Evolutionary conservation across 2,888 invertebrate species (phyloP).

Genomic region (Melinopterus prodromus): DNA sequence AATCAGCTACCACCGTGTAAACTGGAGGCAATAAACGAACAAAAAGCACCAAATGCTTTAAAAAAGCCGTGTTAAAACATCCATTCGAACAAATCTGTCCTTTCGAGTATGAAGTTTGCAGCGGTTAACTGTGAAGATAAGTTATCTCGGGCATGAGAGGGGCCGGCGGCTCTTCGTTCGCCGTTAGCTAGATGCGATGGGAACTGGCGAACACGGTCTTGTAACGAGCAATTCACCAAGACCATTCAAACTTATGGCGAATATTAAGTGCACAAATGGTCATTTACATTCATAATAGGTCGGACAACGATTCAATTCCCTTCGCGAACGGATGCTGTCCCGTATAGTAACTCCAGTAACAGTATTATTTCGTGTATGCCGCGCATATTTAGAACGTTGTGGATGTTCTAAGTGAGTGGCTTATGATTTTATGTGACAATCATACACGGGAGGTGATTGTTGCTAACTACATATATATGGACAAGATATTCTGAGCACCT

Average conservation of each 20-base stretch:
- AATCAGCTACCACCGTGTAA: too few relatives aligned
- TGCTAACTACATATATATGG: too few relatives aligned
- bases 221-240: conserved; percentile 8
- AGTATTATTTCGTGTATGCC: neutral
- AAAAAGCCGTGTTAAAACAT: neutral
- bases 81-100: neutral
- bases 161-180: neutral
- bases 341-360: neutral
- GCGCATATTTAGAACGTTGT: neutral
- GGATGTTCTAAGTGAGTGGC: neutral
- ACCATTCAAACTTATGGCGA: conserved; percentile 18
- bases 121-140: neutral
- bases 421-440: neutral
- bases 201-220: neutral
- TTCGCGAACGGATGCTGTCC: neutral
- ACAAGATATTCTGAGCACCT: too few relatives aligned
- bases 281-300: conserved; percentile 27
- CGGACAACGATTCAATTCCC: conserved; percentile 26
- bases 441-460: too few relatives aligned
- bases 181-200: neutral
- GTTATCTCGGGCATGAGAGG: neutral
- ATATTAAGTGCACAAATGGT: conserved; percentile 23
- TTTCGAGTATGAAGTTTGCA: neutral
- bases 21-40: too few relatives aligned
- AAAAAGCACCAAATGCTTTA: too few relatives aligned